phyloP scores from a whole-genome alignment of 2,797 vertebrate genomes.

The Acropternis orthonyx region DNA sequence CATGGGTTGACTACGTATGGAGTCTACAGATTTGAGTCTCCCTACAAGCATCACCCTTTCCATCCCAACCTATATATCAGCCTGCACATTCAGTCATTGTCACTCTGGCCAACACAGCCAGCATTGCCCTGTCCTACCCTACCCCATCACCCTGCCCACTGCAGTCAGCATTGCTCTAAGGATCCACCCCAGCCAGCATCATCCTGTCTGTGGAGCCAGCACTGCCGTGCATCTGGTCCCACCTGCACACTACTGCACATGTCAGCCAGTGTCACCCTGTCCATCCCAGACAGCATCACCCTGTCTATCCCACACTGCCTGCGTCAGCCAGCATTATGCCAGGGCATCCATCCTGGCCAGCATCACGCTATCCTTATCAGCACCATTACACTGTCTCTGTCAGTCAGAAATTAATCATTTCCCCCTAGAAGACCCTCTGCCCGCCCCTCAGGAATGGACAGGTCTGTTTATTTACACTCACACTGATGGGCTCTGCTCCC shows the following conservation, averaged over 20 bases:
- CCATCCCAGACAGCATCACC: not conserved
- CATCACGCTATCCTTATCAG: accelerated
- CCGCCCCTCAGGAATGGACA: not conserved
- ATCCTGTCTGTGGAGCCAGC: not conserved
- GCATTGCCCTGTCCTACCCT: not conserved
- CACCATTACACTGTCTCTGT: not conserved
- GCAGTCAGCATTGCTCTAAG: not conserved
- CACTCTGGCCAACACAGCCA: not conserved
- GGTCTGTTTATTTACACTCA: not conserved
- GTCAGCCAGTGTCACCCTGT: not conserved
- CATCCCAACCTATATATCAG: not conserved
- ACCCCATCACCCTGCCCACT: not conserved
- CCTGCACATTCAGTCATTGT: not conserved
- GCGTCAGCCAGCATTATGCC: not conserved
- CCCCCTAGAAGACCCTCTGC: not conserved
- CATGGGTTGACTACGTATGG: not conserved
- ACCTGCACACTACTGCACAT: not conserved
- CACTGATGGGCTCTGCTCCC: accelerated
- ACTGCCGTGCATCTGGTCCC: not conserved
- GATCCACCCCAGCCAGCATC: not conserved
- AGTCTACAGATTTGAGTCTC: not conserved
- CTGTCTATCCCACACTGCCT: not conserved
- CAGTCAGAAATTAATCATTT: not conserved
- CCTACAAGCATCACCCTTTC: not conserved
- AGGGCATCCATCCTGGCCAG: not conserved